Conservation (phyloP, 2,888 invertebrate species). For the Lamellibrachia satsuma region DNA sequence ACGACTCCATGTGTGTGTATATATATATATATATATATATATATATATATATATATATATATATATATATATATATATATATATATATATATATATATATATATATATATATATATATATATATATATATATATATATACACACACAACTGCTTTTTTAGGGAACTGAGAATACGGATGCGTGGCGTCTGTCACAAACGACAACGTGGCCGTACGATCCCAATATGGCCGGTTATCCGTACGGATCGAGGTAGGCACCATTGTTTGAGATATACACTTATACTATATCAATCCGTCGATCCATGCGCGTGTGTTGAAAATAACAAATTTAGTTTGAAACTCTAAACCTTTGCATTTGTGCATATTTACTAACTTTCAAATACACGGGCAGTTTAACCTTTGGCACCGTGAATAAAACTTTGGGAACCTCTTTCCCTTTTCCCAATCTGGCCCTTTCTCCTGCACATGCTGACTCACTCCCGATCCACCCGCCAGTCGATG, state of each 20-base stretch:
- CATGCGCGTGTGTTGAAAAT: not conserved
- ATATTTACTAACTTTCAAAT: no score
- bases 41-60: constrained; percentile 17
- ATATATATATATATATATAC: no score
- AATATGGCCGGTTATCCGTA: constrained; percentile 41
- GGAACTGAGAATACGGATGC: constrained; percentile 31
- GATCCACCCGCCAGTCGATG: not conserved
- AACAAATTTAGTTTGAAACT: no score
- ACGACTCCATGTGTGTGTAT: no score
- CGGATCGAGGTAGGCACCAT: constrained; percentile 35
- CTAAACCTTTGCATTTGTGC: no score
- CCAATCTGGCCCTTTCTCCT: not conserved
- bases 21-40: not conserved
- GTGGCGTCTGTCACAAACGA: constrained; percentile 37
- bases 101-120: not conserved
- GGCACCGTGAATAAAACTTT: no score
- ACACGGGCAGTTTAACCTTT: no score
- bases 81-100: not conserved
- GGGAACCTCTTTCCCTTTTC: no score
- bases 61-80: not conserved
- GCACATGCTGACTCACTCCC: not conserved
- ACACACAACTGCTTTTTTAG: not conserved
- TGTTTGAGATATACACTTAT: not conserved
- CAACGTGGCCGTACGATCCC: constrained; percentile 41
- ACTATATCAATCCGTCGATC: not conserved